Conservation (phyloP, 2,888 invertebrate species). For the Lepidocyrtinus sp. region DNA sequence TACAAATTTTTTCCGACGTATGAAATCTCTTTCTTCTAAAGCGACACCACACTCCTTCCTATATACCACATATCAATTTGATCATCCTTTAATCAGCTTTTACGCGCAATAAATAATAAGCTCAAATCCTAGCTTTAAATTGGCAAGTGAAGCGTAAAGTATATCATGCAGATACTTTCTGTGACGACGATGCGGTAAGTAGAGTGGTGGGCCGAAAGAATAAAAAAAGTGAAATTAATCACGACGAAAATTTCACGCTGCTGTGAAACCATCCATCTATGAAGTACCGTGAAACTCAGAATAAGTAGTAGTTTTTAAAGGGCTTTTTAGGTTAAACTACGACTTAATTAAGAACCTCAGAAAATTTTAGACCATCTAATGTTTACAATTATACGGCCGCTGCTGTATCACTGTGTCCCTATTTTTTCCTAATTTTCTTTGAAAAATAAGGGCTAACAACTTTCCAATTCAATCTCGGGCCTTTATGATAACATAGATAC, state of each 20-base stretch:
- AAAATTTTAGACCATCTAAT: too few relatives aligned
- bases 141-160: conserved; percentile 50
- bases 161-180: conserved; percentile 24
- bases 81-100: too few relatives aligned
- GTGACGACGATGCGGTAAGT: neutral
- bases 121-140: conserved; percentile 33
- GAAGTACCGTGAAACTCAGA: conserved; percentile 18
- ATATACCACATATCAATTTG: too few relatives aligned
- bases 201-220: conserved; percentile 25
- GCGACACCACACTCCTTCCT: too few relatives aligned
- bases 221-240: conserved; percentile 57
- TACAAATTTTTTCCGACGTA: too few relatives aligned
- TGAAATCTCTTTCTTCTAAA: too few relatives aligned
- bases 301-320: too few relatives aligned
- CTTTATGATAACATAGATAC: neutral
- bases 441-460: neutral
- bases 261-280: conserved; percentile 36
- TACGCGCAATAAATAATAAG: too few relatives aligned
- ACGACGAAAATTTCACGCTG: conserved; percentile 33
- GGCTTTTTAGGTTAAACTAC: too few relatives aligned
- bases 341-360: too few relatives aligned
- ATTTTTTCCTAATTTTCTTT: neutral
- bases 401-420: neutral
- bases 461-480: neutral
- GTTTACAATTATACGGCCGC: too few relatives aligned